These are phyloP conservation scores for Calyptomena viridis DNA, from an alignment of 2,113 vertebrate species.

Conservation along the genomic window DNA sequence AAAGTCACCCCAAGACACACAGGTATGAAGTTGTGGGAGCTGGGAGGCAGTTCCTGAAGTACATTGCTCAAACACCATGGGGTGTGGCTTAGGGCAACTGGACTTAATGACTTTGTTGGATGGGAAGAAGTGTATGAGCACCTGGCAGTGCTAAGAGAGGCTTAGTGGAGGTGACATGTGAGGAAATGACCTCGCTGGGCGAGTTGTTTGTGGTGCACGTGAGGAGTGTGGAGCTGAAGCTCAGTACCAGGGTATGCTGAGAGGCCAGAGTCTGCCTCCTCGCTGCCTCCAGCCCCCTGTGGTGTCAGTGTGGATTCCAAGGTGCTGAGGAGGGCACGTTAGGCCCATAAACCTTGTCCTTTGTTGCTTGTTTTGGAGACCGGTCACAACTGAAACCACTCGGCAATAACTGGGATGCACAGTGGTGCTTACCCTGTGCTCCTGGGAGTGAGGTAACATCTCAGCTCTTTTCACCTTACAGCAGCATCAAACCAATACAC, in stretches of 20 bases:
- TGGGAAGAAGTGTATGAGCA: not conserved
- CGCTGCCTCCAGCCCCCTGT: not conserved
- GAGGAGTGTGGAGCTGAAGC: not conserved
- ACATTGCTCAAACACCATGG: not conserved
- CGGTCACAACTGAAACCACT: not conserved
- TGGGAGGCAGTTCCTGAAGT: not conserved
- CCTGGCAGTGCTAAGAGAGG: not conserved
- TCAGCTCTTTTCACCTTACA: not conserved
- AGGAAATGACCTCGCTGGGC: not conserved
- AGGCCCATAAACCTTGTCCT: not conserved
- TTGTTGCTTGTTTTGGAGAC: not conserved
- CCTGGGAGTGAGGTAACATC: not conserved
- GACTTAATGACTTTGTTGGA: not conserved
- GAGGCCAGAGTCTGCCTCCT: not conserved
- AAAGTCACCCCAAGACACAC: too few species aligned
- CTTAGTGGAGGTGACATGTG: rapidly evolving
- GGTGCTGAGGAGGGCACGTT: not conserved
- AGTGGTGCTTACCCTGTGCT: not conserved
- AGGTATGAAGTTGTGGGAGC: not conserved
- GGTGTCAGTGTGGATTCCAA: not conserved
- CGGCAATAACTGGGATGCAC: not conserved
- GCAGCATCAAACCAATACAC: not conserved
- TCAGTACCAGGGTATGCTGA: not conserved
- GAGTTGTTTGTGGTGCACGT: not conserved
- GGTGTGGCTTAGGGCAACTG: not conserved